Evolutionary conservation across 2,888 invertebrate genomes (phyloP).

Genomic region (Sphaerophoria taeniata): DNA sequence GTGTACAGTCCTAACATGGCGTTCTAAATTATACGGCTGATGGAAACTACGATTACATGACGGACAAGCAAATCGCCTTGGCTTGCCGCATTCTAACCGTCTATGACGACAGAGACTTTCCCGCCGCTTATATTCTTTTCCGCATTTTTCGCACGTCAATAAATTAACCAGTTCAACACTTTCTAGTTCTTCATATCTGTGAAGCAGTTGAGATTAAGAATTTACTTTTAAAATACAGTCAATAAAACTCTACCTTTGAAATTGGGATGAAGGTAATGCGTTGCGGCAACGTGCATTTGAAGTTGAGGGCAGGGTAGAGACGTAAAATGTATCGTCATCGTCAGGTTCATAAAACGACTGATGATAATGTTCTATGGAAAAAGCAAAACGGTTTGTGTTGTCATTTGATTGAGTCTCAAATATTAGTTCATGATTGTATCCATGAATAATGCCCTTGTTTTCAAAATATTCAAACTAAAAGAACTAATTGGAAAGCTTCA

Average conservation of each 20-base stretch:
- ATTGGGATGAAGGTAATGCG: too few species aligned
- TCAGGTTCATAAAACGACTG: conserved; percentile 30
- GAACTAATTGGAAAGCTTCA: neutral
- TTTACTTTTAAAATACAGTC: neutral
- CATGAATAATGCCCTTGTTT: too few species aligned
- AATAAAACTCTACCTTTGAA: conserved; percentile 18
- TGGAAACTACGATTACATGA: conserved; percentile 81
- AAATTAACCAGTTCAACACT: neutral
- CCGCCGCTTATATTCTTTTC: conserved; percentile 84
- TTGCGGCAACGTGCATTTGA: conserved; percentile 1
- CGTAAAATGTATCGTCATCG: conserved; percentile 44
- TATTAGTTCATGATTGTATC: neutral
- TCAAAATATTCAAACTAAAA: neutral
- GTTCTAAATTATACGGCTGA: conserved; percentile 76
- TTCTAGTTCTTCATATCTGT: conserved; percentile 9
- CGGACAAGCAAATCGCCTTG: conserved; percentile 80
- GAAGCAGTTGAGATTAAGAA: conserved; percentile 4
- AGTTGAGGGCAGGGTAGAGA: neutral
- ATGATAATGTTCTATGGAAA: conserved; percentile 42
- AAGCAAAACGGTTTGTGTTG: conserved; percentile 5
- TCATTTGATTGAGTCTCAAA: neutral
- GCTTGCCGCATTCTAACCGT: conserved; percentile 82
- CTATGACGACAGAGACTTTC: conserved; percentile 89
- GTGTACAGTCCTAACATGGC: conserved; percentile 69
- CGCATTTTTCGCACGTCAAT: conserved; percentile 60